phyloP scores from a whole-genome alignment of 2,888 invertebrate species.

The Campoletis raptor region DNA sequence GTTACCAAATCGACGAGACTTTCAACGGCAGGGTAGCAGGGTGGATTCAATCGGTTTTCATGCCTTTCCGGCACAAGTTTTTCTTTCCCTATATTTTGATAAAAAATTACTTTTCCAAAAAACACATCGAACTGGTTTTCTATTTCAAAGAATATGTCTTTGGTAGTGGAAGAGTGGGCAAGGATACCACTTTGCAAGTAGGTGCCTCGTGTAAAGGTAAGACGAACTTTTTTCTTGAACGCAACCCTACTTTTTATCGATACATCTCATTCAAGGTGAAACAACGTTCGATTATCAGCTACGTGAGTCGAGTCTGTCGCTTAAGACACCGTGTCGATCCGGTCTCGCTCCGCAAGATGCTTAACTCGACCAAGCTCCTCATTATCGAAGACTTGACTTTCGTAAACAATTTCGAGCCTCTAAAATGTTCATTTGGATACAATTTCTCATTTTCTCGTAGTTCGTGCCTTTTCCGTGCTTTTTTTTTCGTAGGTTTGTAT shows the following conservation, averaged over 20 bases:
- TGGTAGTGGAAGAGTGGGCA: neutral
- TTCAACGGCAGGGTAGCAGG: neutral
- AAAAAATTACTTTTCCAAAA: conserved; percentile 70
- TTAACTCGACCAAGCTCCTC: conserved; percentile 34
- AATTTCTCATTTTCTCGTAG: conserved; percentile 8
- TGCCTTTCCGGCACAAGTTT: conserved; percentile 17
- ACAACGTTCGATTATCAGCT: conserved; percentile 48
- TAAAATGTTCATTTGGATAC: conserved; percentile 1
- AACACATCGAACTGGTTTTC: conserved; percentile 72
- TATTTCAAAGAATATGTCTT: conserved; percentile 44
- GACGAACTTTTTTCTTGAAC: conserved; percentile 16
- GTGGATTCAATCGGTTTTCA: conserved; percentile 8
- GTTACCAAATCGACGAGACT: conserved; percentile 29
- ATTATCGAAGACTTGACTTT: conserved; percentile 35
- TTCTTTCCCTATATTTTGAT: conserved; percentile 57
- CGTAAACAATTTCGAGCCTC: conserved; percentile 14
- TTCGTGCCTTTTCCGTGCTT: neutral
- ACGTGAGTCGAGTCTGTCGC: conserved; percentile 17
- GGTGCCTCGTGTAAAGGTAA: conserved; percentile 35
- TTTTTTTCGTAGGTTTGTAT: neutral
- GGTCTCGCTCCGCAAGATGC: conserved; percentile 38
- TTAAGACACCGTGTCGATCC: conserved; percentile 15
- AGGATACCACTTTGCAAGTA: conserved; percentile 46
- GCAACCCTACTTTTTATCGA: conserved; percentile 30
- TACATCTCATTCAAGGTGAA: conserved; percentile 61